Percentiles rank a stretch among this genome's conserved stretches.
These are phyloP conservation scores for Bradysia coprophila DNA, from an alignment of 1,140 invertebrate genomes.

Conservation along the genomic window DNA sequence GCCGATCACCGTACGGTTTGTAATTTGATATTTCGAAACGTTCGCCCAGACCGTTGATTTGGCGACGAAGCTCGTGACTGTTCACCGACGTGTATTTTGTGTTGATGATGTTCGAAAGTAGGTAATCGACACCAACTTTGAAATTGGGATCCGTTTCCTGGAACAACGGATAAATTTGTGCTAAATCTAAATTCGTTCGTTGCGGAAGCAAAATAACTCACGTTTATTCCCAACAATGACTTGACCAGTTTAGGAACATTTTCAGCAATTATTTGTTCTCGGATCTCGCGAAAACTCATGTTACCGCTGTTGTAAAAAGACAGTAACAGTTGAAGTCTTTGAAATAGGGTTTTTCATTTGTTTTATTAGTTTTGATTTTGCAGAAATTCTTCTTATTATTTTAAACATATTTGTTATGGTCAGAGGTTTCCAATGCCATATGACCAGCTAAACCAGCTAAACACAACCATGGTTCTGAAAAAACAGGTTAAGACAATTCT, in stretches of 20 bases:
- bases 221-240: constrained; percentile 8
- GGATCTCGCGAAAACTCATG: not conserved
- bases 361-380: too few relatives aligned
- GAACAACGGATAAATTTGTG: not conserved
- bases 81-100: constrained; percentile 10
- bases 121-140: constrained; percentile 7
- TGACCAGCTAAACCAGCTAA: too few relatives aligned
- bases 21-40: constrained; percentile 13
- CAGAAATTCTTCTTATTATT: too few relatives aligned
- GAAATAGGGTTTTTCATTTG: too few relatives aligned
- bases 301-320: too few relatives aligned
- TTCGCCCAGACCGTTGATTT: constrained; percentile 11
- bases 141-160: constrained; percentile 6
- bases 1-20: constrained; percentile 6
- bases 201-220: constrained; percentile 4
- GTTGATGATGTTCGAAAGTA: constrained; percentile 9
- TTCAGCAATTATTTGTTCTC: constrained; percentile 5
- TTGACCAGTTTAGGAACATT: constrained; percentile 11
- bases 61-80: constrained; percentile 9
- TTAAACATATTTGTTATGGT: too few relatives aligned
- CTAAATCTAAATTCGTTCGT: not conserved
- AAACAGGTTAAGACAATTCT: too few relatives aligned
- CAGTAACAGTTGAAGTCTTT: too few relatives aligned
- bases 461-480: too few relatives aligned
- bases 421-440: too few relatives aligned